Evolutionary conservation across 2,797 vertebrate genomes (phyloP).

Genomic region (Otolemur crassicaudatus): DNA sequence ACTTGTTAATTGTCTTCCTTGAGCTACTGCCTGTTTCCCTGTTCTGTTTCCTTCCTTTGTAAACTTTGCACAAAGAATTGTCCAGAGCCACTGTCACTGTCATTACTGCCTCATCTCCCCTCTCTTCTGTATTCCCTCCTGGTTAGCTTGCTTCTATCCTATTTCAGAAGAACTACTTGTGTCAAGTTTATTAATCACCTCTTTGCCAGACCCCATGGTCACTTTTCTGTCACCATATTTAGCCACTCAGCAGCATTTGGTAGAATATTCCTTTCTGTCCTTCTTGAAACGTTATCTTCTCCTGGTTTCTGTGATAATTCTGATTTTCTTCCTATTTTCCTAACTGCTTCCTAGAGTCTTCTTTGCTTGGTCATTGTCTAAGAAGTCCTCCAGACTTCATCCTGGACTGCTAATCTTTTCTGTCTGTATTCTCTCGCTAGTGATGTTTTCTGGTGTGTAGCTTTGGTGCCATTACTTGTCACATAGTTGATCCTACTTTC

Average conservation of each 20-base stretch:
- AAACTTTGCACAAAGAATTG: not conserved
- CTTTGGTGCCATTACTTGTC: not conserved
- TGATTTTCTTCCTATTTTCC: not conserved
- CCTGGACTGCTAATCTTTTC: not conserved
- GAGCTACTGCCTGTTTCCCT: not conserved
- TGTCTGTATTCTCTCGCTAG: not conserved
- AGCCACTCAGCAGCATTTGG: not conserved
- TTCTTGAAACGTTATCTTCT: not conserved
- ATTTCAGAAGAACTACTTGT: not conserved
- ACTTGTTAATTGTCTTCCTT: not conserved
- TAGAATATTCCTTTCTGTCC: not conserved
- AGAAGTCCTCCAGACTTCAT: not conserved
- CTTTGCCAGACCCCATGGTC: not conserved
- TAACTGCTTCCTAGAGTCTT: not conserved
- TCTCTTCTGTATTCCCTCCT: not conserved
- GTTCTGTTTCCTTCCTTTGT: not conserved
- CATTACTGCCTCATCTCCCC: not conserved
- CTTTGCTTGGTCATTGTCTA: not conserved
- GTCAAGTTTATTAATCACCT: not conserved
- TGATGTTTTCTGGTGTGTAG: not conserved
- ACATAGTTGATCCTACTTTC: not conserved
- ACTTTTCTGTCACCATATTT: not conserved
- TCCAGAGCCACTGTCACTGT: not conserved
- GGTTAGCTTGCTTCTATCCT: not conserved
- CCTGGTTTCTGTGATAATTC: slow-evolving; percentile 18